Base-by-base conservation (phyloP, 1,140 invertebrate species). In the Orchestia grillus region DNA sequence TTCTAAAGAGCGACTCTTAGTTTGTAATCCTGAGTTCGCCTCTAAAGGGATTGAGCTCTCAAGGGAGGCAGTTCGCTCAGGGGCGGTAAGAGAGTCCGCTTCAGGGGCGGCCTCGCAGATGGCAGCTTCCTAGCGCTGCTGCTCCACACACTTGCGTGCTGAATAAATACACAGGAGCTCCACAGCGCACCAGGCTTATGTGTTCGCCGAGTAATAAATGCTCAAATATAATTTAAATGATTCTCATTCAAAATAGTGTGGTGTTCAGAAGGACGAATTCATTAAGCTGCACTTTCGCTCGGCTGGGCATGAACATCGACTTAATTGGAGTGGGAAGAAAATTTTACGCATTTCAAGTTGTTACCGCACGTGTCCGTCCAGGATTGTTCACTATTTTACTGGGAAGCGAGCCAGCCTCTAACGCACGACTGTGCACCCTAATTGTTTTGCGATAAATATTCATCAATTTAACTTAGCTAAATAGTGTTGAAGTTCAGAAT, bases 1-100 rank as follows among this genome's bases (percentile, higher is more conserved):
- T 94, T 94, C 43, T 94, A 94, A 94, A 94, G 92, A 94, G 92
- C 92, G 92, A 94, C 92, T 94, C 92, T 94, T 94, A 94, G 92
- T 94, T 45, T 94, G 92, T 94, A 94, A 94, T 94, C 92, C 92
- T 40, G 92, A 44, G 92, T 94, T 47, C 43, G 92, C 43, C 92
- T 94, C 92, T 94, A 94, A 94, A 94, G 92, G 92, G 92, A 94
- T 94, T 94, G 92, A 94, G 92, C 44, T 47, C 92, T 94, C 92
- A 94, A 36, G 92, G 92, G 92, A 94, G 88, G 44, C 43, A 47
- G 92, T 91, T 91, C 88, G 88, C 88, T 43, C 44, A 15, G 92
- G 92, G 92, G 44, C 92, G 43, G 92, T 90, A 44, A 90, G 88
- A 90, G 88, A 42, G 36, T 43, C 36, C 43, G 88, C 62, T 77